Percentiles rank a stretch among this genome's conserved stretches.
Conservation (phyloP, 2,888 invertebrate species). For the Aphrophora alni region DNA sequence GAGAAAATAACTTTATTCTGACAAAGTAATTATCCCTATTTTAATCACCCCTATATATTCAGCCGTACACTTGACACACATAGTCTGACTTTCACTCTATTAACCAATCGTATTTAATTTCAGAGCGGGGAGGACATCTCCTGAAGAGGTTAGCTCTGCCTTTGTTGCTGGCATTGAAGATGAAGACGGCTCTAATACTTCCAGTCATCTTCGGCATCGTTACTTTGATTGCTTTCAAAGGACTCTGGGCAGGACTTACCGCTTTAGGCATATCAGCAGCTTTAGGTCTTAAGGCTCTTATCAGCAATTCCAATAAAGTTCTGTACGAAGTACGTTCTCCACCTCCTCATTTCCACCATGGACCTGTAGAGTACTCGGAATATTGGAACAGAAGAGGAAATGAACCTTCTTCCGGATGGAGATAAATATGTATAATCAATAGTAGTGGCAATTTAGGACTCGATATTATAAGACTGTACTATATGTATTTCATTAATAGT, state of each 20-base stretch:
- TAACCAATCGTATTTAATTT: constrained; percentile 47
- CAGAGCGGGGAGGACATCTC: constrained; percentile 49
- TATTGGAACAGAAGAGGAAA: constrained; percentile 35
- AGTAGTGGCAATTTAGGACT: too few relatives aligned
- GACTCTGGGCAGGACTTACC: constrained; percentile 66
- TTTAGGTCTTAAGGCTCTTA: constrained; percentile 47
- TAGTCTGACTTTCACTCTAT: too few relatives aligned
- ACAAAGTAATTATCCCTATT: too few relatives aligned
- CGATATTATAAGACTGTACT: too few relatives aligned
- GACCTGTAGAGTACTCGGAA: constrained; percentile 34
- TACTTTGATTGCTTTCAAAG: constrained; percentile 70
- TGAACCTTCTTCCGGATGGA: constrained; percentile 16
- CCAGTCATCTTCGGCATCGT: constrained; percentile 67
- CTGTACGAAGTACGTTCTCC: constrained; percentile 18
- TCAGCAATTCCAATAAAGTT: constrained; percentile 32
- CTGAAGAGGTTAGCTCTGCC: constrained; percentile 68
- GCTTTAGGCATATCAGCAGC: constrained; percentile 65
- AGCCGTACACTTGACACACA: too few relatives aligned
- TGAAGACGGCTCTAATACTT: constrained; percentile 67
- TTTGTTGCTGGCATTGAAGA: constrained; percentile 66
- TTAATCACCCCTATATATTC: too few relatives aligned
- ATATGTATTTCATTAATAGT: too few relatives aligned
- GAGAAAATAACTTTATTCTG: too few relatives aligned
- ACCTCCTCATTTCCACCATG: constrained; percentile 29
- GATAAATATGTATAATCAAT: not conserved